phyloP scores from a whole-genome alignment of 2,113 vertebrate species.

The Meriones unguiculatus region DNA sequence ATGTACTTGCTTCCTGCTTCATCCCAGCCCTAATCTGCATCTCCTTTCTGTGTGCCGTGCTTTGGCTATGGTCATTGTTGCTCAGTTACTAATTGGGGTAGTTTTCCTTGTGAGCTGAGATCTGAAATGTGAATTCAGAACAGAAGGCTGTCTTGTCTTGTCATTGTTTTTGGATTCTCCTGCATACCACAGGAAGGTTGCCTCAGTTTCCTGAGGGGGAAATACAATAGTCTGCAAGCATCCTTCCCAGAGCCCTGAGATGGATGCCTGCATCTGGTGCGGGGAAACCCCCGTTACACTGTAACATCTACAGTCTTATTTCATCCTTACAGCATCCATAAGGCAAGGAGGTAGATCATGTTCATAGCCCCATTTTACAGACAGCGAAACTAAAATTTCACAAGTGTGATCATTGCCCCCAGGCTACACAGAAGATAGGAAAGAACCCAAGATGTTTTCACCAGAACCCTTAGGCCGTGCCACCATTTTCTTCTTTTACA shows the following conservation, averaged over 20 bases:
- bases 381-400: background rate
- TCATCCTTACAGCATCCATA: background rate
- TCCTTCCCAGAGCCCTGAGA: background rate
- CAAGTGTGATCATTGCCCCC: background rate
- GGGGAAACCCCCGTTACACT: background rate
- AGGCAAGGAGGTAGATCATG: background rate
- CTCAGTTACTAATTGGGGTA: conserved; percentile 62
- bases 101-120: conserved; percentile 46
- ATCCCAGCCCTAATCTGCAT: background rate
- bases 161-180: background rate
- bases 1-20: conserved; percentile 50
- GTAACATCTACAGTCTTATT: background rate
- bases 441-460: background rate
- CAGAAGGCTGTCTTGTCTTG: background rate
- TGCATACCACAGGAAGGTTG: background rate
- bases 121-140: background rate
- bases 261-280: background rate
- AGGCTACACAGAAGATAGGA: background rate
- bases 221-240: background rate
- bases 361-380: background rate
- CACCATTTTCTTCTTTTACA: background rate
- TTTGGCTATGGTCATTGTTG: background rate
- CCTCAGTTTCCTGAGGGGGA: background rate
- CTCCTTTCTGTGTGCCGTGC: conserved; percentile 55
- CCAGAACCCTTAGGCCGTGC: background rate